Evolutionary conservation across 2,113 vertebrate genomes (phyloP).

Genomic region (Limanda limanda): DNA sequence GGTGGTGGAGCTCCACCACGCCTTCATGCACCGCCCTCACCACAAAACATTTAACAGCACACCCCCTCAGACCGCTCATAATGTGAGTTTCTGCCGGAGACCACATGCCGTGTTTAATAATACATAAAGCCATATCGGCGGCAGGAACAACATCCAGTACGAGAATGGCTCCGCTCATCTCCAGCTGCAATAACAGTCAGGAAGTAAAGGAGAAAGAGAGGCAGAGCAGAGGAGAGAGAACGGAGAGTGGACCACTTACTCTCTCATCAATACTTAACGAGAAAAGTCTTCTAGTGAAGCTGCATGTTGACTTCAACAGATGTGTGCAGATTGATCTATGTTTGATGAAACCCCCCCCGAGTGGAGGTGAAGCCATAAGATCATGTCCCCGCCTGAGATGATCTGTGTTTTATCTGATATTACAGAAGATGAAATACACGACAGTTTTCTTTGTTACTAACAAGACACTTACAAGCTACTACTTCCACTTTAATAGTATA

Average conservation of each 20-base stretch:
- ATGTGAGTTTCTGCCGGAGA: constrained; percentile 42
- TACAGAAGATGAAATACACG: no score
- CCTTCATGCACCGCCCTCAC: constrained; percentile 17
- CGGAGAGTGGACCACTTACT: constrained; percentile 79
- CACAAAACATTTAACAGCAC: constrained; percentile 51
- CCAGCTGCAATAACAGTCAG: constrained; percentile 74
- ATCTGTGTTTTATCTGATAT: neutral
- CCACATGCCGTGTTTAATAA: constrained; percentile 75
- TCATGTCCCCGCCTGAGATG: neutral
- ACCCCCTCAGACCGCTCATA: constrained; percentile 40
- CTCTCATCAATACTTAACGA: constrained; percentile 84
- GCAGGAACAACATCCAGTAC: constrained; percentile 45
- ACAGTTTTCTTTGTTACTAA: no score
- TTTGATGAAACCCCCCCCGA: no score
- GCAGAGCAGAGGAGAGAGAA: constrained; percentile 22
- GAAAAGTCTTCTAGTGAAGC: constrained; percentile 59
- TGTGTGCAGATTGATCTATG: neutral
- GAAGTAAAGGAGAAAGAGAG: constrained; percentile 65
- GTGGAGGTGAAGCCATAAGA: neutral
- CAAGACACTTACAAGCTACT: no score
- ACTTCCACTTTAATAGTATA: no score
- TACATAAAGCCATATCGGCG: constrained; percentile 59
- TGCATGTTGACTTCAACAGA: constrained; percentile 30
- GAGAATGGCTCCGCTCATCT: constrained; percentile 48
- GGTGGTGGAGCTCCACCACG: constrained; percentile 13